Conservation (phyloP, 2,113 vertebrate genomes). For the Elephantulus edwardii region DNA sequence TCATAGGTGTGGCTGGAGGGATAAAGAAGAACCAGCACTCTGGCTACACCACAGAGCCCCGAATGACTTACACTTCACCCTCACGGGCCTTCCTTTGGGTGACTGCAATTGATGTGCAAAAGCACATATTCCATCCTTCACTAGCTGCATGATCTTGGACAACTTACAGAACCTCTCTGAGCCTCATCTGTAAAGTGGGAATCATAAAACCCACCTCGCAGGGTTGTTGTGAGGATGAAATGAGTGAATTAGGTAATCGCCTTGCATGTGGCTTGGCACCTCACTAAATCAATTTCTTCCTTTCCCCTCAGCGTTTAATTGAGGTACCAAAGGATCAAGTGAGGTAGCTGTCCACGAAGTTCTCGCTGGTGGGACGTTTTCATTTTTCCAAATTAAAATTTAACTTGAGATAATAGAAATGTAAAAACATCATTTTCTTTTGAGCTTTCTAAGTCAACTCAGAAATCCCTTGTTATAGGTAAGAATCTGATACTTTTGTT, state of each 20-base stretch:
- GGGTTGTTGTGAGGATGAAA: background rate
- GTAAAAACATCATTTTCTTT: constrained; percentile 15
- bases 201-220: background rate
- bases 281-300: constrained; percentile 10
- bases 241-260: background rate
- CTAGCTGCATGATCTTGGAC: background rate
- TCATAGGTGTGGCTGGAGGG: background rate
- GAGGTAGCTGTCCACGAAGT: background rate
- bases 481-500: background rate
- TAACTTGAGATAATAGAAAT: constrained; percentile 17
- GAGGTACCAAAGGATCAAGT: background rate
- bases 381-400: constrained; percentile 10
- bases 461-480: constrained; percentile 10
- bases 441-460: constrained; percentile 13
- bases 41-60: background rate
- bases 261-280: background rate
- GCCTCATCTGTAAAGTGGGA: background rate
- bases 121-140: background rate
- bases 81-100: background rate
- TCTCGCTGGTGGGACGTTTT: background rate
- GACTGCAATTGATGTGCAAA: background rate
- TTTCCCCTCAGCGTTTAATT: constrained; percentile 14
- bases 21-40: background rate
- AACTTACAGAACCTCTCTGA: background rate
- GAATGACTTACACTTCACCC: background rate